Evolutionary conservation across 2,797 vertebrate genomes (phyloP).

Genomic region (Acanthopagrus latus): DNA sequence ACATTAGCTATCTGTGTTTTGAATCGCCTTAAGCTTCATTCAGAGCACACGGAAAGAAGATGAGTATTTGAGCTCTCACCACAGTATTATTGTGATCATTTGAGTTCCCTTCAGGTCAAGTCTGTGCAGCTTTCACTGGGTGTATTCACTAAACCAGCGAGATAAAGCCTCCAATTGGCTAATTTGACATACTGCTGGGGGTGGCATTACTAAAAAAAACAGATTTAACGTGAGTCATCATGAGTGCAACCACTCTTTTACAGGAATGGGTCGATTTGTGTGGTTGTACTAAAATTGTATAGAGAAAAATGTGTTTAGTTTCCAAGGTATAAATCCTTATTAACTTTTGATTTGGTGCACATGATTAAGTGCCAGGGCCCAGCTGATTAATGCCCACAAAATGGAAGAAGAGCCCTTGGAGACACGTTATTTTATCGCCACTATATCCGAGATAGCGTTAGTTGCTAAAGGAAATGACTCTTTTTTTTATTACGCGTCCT

Average conservation of each 20-base stretch:
- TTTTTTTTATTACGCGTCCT: neutral
- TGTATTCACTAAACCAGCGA: neutral
- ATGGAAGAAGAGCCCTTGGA: neutral
- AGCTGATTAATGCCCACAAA: neutral
- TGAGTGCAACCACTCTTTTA: slow-evolving; percentile 1
- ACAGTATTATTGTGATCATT: neutral
- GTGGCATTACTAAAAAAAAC: neutral
- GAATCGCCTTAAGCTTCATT: neutral
- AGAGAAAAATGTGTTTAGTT: neutral
- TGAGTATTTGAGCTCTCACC: neutral
- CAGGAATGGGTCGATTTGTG: neutral
- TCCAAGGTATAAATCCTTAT: neutral
- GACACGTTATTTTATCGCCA: too few species aligned
- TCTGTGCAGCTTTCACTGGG: neutral
- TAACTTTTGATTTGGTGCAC: slow-evolving; percentile 3
- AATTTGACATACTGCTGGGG: slow-evolving; percentile 1
- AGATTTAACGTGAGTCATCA: neutral
- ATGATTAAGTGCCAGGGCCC: neutral
- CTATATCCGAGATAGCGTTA: too few species aligned
- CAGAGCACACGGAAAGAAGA: neutral
- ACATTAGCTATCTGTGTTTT: neutral
- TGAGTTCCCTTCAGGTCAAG: slow-evolving; percentile 14
- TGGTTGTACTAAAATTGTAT: neutral
- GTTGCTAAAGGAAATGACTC: neutral
- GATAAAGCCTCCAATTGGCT: neutral